Conservation (phyloP, 2,113 vertebrate species). For the Psittacula cyanocephala region DNA sequence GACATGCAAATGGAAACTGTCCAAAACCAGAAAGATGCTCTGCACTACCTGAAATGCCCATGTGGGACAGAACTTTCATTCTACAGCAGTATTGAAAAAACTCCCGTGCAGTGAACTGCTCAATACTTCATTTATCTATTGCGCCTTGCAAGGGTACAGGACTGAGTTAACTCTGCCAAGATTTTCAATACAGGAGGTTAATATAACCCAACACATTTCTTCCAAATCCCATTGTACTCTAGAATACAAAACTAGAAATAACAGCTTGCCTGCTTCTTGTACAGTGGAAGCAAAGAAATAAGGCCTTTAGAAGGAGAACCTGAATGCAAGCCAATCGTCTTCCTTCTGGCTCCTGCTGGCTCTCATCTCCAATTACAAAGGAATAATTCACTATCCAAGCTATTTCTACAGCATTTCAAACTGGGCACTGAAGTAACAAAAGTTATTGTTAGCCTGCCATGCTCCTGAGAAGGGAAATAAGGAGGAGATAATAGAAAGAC, state of each 20-base stretch:
- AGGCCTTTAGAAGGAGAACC: constrained; percentile 33
- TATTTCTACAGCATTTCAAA: constrained; percentile 58
- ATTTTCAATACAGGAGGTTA: constrained; percentile 27
- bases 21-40: not conserved
- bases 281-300: constrained; percentile 51
- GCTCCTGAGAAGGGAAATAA: constrained; percentile 25
- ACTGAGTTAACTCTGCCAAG: constrained; percentile 43
- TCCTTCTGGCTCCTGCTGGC: constrained; percentile 45
- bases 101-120: constrained; percentile 16
- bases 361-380: constrained; percentile 59
- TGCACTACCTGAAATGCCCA: not conserved
- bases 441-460: constrained; percentile 11
- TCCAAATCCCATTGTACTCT: constrained; percentile 44
- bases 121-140: constrained; percentile 24
- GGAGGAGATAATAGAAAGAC: constrained; percentile 26
- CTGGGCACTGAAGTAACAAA: constrained; percentile 36
- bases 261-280: constrained; percentile 56
- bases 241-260: constrained; percentile 15
- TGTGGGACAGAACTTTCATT: not conserved
- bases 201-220: constrained; percentile 38
- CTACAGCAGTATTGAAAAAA: not conserved
- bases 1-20: not conserved
- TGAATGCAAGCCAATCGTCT: constrained; percentile 50
- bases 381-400: constrained; percentile 36
- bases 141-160: not conserved